phyloP scores from a whole-genome alignment of 2,888 invertebrate species.

The Brachypalpus laphriformis region DNA sequence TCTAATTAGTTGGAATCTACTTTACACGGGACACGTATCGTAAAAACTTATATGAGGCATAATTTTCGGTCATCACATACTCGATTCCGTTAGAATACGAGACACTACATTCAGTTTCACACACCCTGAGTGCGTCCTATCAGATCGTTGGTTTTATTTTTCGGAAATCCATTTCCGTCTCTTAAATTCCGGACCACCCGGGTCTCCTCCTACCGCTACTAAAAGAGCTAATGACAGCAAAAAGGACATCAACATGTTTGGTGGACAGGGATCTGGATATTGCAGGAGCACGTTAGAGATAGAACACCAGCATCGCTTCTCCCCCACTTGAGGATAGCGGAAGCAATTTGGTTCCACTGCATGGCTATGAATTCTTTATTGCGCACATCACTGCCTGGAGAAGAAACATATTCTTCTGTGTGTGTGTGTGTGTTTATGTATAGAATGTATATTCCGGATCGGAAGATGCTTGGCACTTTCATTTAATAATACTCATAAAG shows the following conservation, averaged over 20 bases:
- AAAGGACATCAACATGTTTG: conserved; percentile 31
- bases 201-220: background rate
- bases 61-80: conserved; percentile 44
- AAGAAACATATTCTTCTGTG: conserved; percentile 17
- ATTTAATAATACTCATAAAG: conserved; percentile 46
- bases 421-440: background rate
- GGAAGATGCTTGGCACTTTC: conserved; percentile 49
- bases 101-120: background rate
- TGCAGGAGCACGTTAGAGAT: background rate
- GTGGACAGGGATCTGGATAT: background rate
- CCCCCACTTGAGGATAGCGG: conserved; percentile 28
- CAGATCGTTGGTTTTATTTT: conserved; percentile 42
- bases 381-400: conserved; percentile 42
- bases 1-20: conserved; percentile 19
- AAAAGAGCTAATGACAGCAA: conserved; percentile 44
- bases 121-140: conserved; percentile 1
- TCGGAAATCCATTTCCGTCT: conserved; percentile 60
- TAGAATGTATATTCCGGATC: conserved; percentile 37
- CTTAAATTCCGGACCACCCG: conserved; percentile 38
- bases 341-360: conserved; percentile 64
- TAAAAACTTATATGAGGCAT: conserved; percentile 59
- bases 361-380: conserved; percentile 67
- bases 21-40: conserved; percentile 34
- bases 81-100: conserved; percentile 1
- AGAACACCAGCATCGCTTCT: background rate